These are phyloP conservation scores for Brachionichthys hirsutus DNA, from an alignment of 2,113 vertebrate species.

Conservation along the genomic window DNA sequence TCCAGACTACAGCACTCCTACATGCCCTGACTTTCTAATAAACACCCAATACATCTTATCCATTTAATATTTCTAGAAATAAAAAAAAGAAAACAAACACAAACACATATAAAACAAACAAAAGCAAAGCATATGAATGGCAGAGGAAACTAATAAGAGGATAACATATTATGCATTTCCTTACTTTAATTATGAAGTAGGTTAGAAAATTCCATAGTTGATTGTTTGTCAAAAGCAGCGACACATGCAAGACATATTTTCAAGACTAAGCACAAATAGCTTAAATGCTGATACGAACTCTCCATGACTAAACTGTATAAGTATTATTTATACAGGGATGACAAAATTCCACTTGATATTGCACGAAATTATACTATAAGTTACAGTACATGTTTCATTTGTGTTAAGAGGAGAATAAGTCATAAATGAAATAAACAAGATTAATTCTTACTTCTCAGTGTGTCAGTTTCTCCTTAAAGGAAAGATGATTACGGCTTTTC, in stretches of 20 bases:
- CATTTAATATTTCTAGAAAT: constrained; percentile 16
- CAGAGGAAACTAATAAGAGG: too few relatives aligned
- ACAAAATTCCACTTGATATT: not conserved
- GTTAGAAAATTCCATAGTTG: too few relatives aligned
- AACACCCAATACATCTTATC: constrained; percentile 6
- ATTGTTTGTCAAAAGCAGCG: not conserved
- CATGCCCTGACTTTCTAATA: constrained; percentile 11
- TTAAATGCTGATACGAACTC: not conserved
- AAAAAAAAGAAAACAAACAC: constrained; percentile 1
- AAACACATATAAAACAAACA: too few relatives aligned
- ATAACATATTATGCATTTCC: too few relatives aligned
- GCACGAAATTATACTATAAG: not conserved
- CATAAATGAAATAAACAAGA: constrained; percentile 5
- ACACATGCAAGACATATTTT: constrained; percentile 6
- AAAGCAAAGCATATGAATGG: too few relatives aligned
- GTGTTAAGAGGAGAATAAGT: constrained; percentile 15
- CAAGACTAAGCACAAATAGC: not conserved
- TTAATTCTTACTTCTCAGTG: constrained; percentile 53
- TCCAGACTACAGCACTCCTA: constrained; percentile 18
- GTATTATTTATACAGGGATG: not conserved
- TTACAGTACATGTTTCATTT: not conserved
- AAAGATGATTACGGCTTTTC: not conserved
- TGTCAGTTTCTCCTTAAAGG: constrained; percentile 18
- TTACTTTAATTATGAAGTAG: too few relatives aligned
- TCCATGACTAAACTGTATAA: not conserved